Conservation (phyloP, 2,797 vertebrate genomes). For the Kryptolebias ocellatus region DNA sequence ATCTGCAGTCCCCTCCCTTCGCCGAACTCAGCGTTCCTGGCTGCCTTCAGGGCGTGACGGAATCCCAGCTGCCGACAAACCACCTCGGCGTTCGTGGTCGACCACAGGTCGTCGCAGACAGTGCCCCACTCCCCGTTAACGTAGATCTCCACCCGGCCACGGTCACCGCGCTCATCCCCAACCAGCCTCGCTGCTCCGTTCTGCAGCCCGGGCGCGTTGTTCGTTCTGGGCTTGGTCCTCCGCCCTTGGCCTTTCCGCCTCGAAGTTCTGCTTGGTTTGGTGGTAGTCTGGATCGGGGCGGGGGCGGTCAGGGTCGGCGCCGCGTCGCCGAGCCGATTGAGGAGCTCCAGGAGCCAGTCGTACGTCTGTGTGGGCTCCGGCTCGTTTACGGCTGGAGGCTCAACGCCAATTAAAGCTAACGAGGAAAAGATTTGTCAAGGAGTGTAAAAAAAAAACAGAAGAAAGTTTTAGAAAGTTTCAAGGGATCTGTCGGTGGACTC, state of each 20-base stretch:
- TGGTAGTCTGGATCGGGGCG: conserved; percentile 34
- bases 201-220: background rate
- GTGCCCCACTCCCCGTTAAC: conserved; percentile 88
- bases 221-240: conserved; percentile 70
- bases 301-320: background rate
- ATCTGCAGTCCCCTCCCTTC: conserved; percentile 85
- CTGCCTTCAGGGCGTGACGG: conserved; percentile 77
- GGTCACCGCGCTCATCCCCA: conserved; percentile 69
- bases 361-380: conserved; percentile 51
- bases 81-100: conserved; percentile 77
- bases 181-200: conserved; percentile 84
- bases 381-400: conserved; percentile 45
- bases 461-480: background rate
- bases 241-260: conserved; percentile 63
- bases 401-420: conserved; percentile 75
- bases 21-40: conserved; percentile 89
- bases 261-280: conserved; percentile 53
- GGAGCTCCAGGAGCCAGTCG: conserved; percentile 76
- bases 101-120: conserved; percentile 92
- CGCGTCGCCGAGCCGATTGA: conserved; percentile 43
- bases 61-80: conserved; percentile 93
- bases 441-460: background rate
- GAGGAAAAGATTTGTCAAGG: background rate
- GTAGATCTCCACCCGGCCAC: conserved; percentile 89
- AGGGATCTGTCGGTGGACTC: conserved; percentile 65